Conservation (phyloP, 2,888 invertebrate species). For the Rhagonycha fulva region DNA sequence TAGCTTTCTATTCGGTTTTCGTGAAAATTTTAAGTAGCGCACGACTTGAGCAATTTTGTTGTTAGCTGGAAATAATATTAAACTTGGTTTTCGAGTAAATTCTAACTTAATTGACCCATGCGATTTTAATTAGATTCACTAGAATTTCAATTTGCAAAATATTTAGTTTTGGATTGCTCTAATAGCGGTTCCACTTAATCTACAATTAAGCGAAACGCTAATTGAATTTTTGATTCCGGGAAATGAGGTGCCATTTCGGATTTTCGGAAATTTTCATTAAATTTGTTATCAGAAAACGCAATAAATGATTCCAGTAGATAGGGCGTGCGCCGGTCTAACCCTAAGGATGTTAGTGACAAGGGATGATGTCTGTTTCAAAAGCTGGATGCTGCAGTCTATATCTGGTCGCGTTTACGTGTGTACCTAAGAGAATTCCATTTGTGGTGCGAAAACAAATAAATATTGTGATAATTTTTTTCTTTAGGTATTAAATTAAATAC, state of each 20-base stretch:
- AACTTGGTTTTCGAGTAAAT: neutral
- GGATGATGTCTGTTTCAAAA: slow-evolving; percentile 41
- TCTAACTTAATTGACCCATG: neutral
- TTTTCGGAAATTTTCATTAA: slow-evolving; percentile 3
- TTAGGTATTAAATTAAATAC: neutral
- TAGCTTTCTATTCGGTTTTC: neutral
- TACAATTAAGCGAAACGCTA: neutral
- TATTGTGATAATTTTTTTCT: neutral
- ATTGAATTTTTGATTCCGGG: neutral
- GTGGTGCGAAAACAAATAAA: slow-evolving; percentile 1
- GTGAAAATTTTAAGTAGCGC: neutral
- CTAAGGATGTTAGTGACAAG: slow-evolving; percentile 37
- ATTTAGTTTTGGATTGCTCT: neutral
- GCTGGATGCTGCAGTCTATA: slow-evolving; percentile 43
- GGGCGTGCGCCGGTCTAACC: slow-evolving; percentile 28
- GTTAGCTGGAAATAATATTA: neutral
- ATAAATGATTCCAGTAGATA: slow-evolving; percentile 21
- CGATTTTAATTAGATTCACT: neutral
- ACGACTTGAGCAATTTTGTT: neutral
- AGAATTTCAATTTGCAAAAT: neutral
- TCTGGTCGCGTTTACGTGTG: slow-evolving; percentile 35
- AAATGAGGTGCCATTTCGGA: neutral
- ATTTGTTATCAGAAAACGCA: slow-evolving; percentile 20
- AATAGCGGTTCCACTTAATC: neutral
- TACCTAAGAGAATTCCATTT: slow-evolving; percentile 1